Percentiles rank a stretch among this genome's conserved stretches.
Conservation (phyloP, 1,140 invertebrate genomes). For the Amphibalanus amphitrite region DNA sequence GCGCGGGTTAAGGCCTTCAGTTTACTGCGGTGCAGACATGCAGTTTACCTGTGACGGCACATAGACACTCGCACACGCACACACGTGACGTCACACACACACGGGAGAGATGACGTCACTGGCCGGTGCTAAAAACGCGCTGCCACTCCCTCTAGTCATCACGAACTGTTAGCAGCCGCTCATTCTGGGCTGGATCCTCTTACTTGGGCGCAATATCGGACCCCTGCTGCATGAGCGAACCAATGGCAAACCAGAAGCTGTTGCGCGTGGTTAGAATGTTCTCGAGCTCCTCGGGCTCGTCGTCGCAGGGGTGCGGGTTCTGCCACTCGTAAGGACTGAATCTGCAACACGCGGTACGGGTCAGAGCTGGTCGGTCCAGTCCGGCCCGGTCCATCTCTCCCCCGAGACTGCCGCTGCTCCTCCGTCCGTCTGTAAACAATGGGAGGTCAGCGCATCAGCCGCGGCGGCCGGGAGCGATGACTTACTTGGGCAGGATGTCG, state of each 20-base stretch:
- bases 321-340: slow-evolving; percentile 99
- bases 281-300: slow-evolving; percentile 53
- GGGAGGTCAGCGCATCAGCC: neutral
- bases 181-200: neutral
- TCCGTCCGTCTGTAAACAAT: neutral
- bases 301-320: slow-evolving; percentile 73
- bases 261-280: slow-evolving; percentile 35
- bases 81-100: neutral
- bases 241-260: slow-evolving; percentile 27
- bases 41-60: neutral
- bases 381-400: no score
- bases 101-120: neutral
- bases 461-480: no score
- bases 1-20: neutral
- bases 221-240: slow-evolving; percentile 33
- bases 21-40: neutral
- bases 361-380: no score
- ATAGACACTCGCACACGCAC: neutral
- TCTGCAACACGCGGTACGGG: slow-evolving; percentile 31
- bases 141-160: neutral
- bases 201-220: slow-evolving; percentile 27
- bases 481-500: slow-evolving; percentile 78
- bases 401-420: no score
- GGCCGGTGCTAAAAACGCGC: no score
- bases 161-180: neutral